phyloP scores from a whole-genome alignment of 2,797 vertebrate genomes.

The Neoniphon sammara region DNA sequence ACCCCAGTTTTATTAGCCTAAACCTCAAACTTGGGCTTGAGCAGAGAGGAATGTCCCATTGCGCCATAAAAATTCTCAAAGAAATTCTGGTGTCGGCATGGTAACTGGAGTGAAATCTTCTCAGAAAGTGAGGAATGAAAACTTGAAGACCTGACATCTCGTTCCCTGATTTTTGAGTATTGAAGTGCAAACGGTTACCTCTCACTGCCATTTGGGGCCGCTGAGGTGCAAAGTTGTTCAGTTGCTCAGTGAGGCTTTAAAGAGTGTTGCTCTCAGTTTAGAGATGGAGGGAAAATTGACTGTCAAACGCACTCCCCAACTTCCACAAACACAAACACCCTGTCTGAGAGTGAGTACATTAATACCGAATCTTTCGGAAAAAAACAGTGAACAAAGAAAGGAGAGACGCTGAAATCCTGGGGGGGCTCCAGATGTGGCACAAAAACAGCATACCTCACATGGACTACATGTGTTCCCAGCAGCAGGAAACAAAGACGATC shows the following conservation, averaged over 20 bases:
- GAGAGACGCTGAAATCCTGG: conserved; percentile 54
- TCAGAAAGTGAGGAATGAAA: too few species aligned
- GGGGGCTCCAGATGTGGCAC: conserved; percentile 69
- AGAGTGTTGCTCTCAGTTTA: conserved; percentile 3
- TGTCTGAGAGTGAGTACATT: conserved; percentile 33
- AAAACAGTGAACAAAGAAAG: conserved; percentile 46
- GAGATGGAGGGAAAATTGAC: conserved; percentile 43
- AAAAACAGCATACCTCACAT: conserved; percentile 73
- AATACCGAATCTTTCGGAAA: conserved; percentile 31
- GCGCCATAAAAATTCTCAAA: too few species aligned
- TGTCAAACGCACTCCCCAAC: too few species aligned
- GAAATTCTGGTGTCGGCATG: conserved; percentile 47
- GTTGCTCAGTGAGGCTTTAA: too few species aligned
- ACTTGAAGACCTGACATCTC: too few species aligned
- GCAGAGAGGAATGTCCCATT: too few species aligned
- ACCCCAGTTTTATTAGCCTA: conserved; percentile 15
- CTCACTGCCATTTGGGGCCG: conserved; percentile 29
- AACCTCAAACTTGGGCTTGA: conserved; percentile 5
- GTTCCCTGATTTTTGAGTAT: conserved; percentile 7
- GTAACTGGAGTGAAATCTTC: background rate
- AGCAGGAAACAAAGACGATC: conserved; percentile 73
- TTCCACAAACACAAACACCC: too few species aligned
- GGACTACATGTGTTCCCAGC: conserved; percentile 65
- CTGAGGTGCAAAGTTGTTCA: conserved; percentile 26
- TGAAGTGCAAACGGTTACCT: conserved; percentile 27